Conservation (phyloP, 1,140 invertebrate species). For the Lepidurus packardi region DNA sequence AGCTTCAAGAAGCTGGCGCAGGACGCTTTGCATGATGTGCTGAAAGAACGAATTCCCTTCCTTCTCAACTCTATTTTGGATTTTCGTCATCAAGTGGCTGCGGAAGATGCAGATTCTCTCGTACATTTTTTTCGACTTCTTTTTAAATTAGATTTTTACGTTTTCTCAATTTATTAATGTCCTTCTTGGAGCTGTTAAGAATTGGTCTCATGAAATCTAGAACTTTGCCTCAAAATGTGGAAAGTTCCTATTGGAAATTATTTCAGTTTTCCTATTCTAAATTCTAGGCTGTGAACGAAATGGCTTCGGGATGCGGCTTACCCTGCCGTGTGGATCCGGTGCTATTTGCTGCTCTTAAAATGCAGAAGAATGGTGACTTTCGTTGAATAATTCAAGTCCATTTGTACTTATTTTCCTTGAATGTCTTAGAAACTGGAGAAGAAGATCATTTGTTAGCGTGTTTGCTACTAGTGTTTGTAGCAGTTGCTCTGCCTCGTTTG, state of each 20-base stretch:
- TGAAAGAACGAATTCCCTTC: conserved; percentile 94
- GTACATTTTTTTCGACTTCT: conserved; percentile 45
- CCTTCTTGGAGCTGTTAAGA: too few relatives aligned
- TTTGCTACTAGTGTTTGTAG: conserved; percentile 96
- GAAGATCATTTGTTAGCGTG: conserved; percentile 92
- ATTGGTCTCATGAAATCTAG: too few relatives aligned
- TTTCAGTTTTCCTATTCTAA: conserved; percentile 10
- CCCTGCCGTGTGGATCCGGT: conserved; percentile 91
- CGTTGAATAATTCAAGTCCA: conserved; percentile 23
- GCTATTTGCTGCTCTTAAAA: conserved; percentile 75
- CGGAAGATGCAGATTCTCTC: conserved; percentile 74
- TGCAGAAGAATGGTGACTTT: conserved; percentile 66
- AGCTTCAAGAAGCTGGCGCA: conserved; percentile 91
- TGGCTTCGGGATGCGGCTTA: conserved; percentile 92
- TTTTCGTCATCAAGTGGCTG: conserved; percentile 83
- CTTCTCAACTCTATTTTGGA: conserved; percentile 89
- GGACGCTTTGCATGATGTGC: conserved; percentile 84
- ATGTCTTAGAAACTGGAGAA: conserved; percentile 62
- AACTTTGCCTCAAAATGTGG: too few relatives aligned
- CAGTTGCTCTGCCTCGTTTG: conserved; percentile 94
- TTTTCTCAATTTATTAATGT: not conserved
- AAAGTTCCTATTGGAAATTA: too few relatives aligned
- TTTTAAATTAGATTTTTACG: conserved; percentile 5
- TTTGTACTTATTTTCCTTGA: not conserved
- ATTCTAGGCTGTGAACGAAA: conserved; percentile 78